Evolutionary conservation across 2,113 vertebrate genomes (phyloP).

Genomic region (Thamnaconus septentrionalis): DNA sequence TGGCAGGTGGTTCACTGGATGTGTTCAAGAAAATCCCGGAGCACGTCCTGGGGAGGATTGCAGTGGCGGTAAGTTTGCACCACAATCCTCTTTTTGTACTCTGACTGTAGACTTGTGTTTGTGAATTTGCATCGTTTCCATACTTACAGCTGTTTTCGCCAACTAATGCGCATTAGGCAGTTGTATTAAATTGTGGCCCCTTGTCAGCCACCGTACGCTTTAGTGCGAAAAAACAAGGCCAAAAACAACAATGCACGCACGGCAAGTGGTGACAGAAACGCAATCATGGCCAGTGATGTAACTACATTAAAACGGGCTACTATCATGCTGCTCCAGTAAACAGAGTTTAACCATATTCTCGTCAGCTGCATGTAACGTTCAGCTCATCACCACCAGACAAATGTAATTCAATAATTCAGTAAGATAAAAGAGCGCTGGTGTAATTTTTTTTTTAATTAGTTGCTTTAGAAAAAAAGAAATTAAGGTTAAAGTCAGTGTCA

Average conservation of each 20-base stretch:
- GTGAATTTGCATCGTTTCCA: background rate
- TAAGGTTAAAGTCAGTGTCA: conserved; percentile 24
- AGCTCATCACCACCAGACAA: conserved; percentile 6
- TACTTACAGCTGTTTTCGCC: background rate
- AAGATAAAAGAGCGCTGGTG: conserved; percentile 46
- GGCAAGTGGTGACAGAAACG: too few species aligned
- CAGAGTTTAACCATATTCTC: conserved; percentile 15
- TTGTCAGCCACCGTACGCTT: background rate
- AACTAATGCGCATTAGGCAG: too few species aligned
- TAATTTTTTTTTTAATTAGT: conserved; percentile 55
- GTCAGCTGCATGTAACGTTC: conserved; percentile 14
- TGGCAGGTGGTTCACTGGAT: conserved; percentile 92
- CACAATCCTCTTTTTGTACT: background rate
- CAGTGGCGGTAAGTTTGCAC: conserved; percentile 88
- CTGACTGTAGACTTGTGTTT: background rate
- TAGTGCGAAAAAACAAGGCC: background rate
- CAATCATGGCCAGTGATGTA: too few species aligned
- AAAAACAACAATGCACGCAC: background rate
- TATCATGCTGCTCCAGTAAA: too few species aligned
- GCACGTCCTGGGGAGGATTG: conserved; percentile 92
- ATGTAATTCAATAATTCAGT: conserved; percentile 26
- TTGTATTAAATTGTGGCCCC: background rate
- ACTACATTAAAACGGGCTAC: too few species aligned
- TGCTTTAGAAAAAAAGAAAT: conserved; percentile 30
- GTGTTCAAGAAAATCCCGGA: conserved; percentile 95